Conservation (phyloP, 2,113 vertebrate genomes). For the Pontoporia blainvillei region DNA sequence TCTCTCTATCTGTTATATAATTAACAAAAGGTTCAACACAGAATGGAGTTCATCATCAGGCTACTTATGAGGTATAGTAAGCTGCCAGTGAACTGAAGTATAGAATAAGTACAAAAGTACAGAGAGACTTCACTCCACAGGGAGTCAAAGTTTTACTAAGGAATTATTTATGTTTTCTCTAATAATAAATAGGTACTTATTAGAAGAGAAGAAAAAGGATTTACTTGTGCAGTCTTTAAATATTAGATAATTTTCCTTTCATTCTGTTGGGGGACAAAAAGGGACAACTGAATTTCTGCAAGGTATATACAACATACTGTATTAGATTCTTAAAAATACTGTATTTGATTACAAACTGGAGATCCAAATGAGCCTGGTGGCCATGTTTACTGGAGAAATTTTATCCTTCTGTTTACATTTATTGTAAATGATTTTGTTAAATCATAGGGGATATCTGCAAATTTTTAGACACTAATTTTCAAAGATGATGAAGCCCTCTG, state of each 20-base stretch:
- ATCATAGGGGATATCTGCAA: slow-evolving; percentile 66
- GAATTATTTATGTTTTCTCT: background rate
- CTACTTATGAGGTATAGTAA: background rate
- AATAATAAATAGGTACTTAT: background rate
- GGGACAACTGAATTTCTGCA: background rate
- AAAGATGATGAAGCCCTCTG: slow-evolving; percentile 67
- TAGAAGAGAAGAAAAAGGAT: background rate
- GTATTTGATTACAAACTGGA: slow-evolving; percentile 38
- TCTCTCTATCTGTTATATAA: too few species aligned
- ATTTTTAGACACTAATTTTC: slow-evolving; percentile 72
- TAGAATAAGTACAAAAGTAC: background rate
- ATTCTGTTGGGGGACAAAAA: background rate
- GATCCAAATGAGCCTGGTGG: slow-evolving; percentile 20
- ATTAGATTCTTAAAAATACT: slow-evolving; percentile 15
- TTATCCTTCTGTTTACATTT: slow-evolving; percentile 59
- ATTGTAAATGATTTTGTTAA: slow-evolving; percentile 61
- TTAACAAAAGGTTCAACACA: background rate
- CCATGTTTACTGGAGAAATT: slow-evolving; percentile 49
- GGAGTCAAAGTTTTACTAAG: background rate
- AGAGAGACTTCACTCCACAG: accelerated
- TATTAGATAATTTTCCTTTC: background rate
- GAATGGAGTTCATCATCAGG: background rate
- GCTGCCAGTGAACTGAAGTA: background rate
- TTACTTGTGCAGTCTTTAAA: background rate
- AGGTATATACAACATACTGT: background rate